Evolutionary conservation across 1,140 invertebrate species (phyloP).

Genomic region (Anastatus disparis): DNA sequence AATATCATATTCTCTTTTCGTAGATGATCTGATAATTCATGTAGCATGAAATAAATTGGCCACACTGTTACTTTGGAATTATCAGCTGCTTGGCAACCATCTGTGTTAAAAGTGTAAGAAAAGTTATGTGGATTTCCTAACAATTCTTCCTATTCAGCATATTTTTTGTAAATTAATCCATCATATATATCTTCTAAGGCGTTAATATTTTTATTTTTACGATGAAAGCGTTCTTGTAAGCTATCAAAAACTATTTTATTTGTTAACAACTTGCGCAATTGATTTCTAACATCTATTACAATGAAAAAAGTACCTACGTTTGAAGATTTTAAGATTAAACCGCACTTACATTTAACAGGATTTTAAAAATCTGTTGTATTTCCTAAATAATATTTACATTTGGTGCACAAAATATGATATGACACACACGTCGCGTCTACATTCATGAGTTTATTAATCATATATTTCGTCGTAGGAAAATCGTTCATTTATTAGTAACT

Average conservation of each 20-base stretch:
- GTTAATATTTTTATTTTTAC: constrained; percentile 2
- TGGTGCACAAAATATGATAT: not conserved
- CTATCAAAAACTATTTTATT: not conserved
- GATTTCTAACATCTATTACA: not conserved
- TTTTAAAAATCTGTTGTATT: not conserved
- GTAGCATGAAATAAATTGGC: constrained; percentile 37
- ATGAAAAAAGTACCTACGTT: too few species aligned
- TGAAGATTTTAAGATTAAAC: not conserved
- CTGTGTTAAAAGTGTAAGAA: constrained; percentile 35
- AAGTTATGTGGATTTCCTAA: constrained; percentile 24
- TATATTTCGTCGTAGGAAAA: not conserved
- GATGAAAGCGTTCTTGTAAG: constrained; percentile 3
- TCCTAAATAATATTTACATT: not conserved
- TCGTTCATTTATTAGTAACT: too few species aligned
- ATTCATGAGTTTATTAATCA: not conserved
- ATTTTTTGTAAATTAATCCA: too few species aligned
- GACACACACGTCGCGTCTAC: not conserved
- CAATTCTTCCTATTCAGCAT: not conserved
- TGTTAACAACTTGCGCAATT: not conserved
- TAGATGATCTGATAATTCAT: too few species aligned
- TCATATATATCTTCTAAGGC: too few species aligned
- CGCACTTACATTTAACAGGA: not conserved
- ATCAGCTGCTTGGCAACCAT: constrained; percentile 31
- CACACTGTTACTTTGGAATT: too few species aligned
- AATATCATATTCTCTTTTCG: constrained; percentile 24